Evolutionary conservation across 2,888 invertebrate species (phyloP).

Genomic region (Agonum fuliginosum): DNA sequence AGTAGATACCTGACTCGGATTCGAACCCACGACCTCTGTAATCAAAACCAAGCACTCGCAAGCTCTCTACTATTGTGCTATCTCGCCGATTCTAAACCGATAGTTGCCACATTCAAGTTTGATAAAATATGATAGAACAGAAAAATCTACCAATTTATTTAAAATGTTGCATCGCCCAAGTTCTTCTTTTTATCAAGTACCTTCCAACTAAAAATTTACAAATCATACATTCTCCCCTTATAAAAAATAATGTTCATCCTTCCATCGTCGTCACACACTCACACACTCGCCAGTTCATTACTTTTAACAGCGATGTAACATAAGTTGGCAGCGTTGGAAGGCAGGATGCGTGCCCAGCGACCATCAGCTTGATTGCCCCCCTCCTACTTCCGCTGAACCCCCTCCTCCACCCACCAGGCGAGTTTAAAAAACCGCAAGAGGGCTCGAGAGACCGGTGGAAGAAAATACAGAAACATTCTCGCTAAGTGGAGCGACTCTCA

Average conservation of each 20-base stretch:
- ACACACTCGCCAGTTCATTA: not conserved
- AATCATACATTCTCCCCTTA: no score
- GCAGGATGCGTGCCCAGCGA: not conserved
- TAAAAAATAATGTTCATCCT: not conserved
- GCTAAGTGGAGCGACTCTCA: constrained; percentile 6
- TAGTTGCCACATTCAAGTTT: no score
- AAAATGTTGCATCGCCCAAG: no score
- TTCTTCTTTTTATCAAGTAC: no score
- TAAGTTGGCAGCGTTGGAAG: not conserved
- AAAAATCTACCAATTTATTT: no score
- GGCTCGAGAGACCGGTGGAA: not conserved
- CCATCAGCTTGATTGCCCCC: constrained; percentile 4
- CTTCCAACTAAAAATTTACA: no score
- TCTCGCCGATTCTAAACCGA: no score
- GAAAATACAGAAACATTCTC: not conserved
- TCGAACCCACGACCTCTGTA: no score
- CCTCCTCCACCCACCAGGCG: not conserved
- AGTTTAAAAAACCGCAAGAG: constrained; percentile 18
- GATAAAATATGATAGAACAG: no score
- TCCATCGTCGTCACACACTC: not conserved
- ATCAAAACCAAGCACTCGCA: no score
- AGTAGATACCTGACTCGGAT: no score
- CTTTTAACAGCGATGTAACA: constrained; percentile 3
- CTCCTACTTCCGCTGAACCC: not conserved
- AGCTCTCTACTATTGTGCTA: no score